A percentile compares a stretch with the other conserved stretches of the same genome.
Evolutionary conservation across 2,113 vertebrate genomes (phyloP).

Genomic region (Dicerorhinus sumatrensis): DNA sequence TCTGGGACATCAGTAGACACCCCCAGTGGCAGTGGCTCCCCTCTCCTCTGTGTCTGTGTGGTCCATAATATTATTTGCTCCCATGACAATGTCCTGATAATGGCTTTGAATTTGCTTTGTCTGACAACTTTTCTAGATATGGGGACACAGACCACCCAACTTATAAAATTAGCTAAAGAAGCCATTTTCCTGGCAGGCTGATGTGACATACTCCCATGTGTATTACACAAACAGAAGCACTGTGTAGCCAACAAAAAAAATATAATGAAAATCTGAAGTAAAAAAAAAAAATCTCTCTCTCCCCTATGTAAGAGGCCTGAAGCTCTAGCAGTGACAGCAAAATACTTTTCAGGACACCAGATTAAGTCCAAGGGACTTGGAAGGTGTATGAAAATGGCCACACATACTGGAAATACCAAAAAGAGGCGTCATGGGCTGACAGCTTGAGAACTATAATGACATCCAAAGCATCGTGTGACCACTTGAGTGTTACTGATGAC

Average conservation of each 20-base stretch:
- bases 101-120: slow-evolving; percentile 31
- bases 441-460: neutral
- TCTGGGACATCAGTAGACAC: neutral
- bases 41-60: neutral
- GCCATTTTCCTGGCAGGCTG: neutral
- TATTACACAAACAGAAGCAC: neutral
- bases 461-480: neutral
- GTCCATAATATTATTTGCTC: neutral
- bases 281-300: neutral
- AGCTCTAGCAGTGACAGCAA: neutral
- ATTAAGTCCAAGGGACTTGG: neutral
- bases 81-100: neutral
- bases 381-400: slow-evolving; percentile 1
- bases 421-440: neutral
- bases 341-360: neutral
- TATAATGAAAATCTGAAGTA: neutral
- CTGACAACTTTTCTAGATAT: slow-evolving; percentile 6
- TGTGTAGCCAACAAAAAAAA: neutral
- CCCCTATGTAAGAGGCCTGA: neutral
- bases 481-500: neutral
- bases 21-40: neutral
- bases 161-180: slow-evolving; percentile 44
- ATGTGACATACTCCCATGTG: neutral
- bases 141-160: neutral
- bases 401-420: neutral